Base-by-base conservation (phyloP, 2,888 invertebrate genomes). In the Pyralis farinalis region DNA sequence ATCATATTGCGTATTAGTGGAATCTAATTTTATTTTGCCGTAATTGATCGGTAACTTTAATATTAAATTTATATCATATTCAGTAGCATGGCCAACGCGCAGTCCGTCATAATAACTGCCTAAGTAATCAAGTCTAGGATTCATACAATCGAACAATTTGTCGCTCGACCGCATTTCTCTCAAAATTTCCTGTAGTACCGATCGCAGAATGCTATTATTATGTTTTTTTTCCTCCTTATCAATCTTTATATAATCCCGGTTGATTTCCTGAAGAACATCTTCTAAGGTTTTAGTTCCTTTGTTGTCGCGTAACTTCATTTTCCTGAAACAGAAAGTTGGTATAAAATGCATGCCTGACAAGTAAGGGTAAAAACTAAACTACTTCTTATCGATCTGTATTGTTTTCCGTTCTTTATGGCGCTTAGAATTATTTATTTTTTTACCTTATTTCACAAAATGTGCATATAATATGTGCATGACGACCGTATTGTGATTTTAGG, bases 81-180 rank as follows among this genome's bases (percentile, higher is more conserved):
- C 80, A 7, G 66, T 76, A 3, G 80, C 73, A 30, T 71, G 59
- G 1, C 79, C 77, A 9, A 80, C 73, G 5, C 80, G 70, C 10
- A 80, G 47, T 21, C 76, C 70, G 39, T 79, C 80, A 43, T 67
- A 80, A 46, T 77, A 79, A 43, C 80, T 79, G 1, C 80, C 80
- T 36, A 79, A 60, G 44, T 70, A 79, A 47, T 69, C 75, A 12
- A 80, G 49, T 41, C 53, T 71, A 4, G 80, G 80, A 36, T 68
- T 74, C 63, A 80, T 63, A 37, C 58, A 71, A 11, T 54, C 39
- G 40, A 80, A 80, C 30, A 78, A 53, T 11, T 44, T 46, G 44
- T 76, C 58, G 41, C 58, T 58, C 29, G 52, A 39, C 37, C 62
- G 58, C 75, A 79, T 78, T 40, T 49, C 53, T 12, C 55, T 58